Conservation (phyloP, 2,888 invertebrate species). For the Penaeus monodon region DNA sequence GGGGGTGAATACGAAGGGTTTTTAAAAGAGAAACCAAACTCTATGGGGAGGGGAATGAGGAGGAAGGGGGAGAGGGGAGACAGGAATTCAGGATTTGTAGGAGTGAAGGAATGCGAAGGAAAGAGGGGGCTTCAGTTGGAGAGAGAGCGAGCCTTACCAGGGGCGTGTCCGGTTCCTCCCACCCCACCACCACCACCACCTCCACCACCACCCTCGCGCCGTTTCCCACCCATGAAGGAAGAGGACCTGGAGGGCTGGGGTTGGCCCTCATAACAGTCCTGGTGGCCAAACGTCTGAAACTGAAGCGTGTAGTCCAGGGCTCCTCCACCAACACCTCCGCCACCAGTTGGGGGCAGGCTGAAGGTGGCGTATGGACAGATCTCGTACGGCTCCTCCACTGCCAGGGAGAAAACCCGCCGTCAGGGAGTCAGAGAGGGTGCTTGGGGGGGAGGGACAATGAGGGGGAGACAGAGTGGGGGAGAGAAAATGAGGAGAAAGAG, state of each 20-base stretch:
- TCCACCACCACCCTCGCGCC: constrained; percentile 9
- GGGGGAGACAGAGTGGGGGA: background rate
- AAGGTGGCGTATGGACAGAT: constrained; percentile 70
- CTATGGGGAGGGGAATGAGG: background rate
- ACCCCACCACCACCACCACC: constrained; percentile 34
- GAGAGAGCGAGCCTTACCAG: constrained; percentile 40
- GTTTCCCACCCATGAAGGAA: constrained; percentile 8
- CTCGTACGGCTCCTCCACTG: constrained; percentile 67
- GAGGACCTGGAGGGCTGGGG: constrained; percentile 60
- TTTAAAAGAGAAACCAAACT: background rate
- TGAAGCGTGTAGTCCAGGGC: constrained; percentile 68
- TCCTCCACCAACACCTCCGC: constrained; percentile 33
- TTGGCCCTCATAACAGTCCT: constrained; percentile 68
- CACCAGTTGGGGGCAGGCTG: constrained; percentile 66
- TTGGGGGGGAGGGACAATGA: background rate
- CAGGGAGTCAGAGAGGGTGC: constrained; percentile 26
- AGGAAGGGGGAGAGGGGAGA: background rate
- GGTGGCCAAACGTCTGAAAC: constrained; percentile 69
- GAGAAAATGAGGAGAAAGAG: background rate
- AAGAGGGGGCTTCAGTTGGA: background rate
- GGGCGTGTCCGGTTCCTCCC: constrained; percentile 31
- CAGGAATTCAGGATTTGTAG: too few relatives aligned
- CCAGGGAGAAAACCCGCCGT: constrained; percentile 41
- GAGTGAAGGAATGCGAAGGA: background rate
- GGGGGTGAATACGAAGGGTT: background rate